A percentile compares a stretch with the other conserved stretches of the same genome.
Conservation (phyloP, 2,888 invertebrate genomes). For the Stenchaetothrips biformis region DNA sequence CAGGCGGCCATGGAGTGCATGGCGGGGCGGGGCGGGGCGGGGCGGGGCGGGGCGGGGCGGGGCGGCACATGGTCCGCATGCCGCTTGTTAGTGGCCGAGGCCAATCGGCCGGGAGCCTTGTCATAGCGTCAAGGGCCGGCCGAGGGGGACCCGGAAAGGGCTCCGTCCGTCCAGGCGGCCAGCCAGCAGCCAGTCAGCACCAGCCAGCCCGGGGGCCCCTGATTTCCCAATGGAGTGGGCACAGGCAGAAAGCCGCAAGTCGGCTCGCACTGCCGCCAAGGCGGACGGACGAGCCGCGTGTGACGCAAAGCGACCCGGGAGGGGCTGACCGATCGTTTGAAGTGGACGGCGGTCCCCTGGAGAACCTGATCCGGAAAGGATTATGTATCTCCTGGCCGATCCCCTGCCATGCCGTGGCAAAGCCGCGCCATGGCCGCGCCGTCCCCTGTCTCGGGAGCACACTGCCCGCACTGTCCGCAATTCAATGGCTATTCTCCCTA, state of each 20-base stretch:
- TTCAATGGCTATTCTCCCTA: too few relatives aligned
- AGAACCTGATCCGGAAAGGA: too few relatives aligned
- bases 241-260: background rate
- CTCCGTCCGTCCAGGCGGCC: background rate
- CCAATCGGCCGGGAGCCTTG: background rate
- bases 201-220: background rate
- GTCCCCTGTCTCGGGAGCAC: too few relatives aligned
- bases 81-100: constrained; percentile 18
- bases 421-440: too few relatives aligned
- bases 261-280: too few relatives aligned
- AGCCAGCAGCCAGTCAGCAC: background rate
- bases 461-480: too few relatives aligned
- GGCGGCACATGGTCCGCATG: background rate
- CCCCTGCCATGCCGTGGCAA: background rate
- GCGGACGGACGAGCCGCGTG: too few relatives aligned
- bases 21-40: background rate
- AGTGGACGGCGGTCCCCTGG: too few relatives aligned
- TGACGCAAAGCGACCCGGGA: too few relatives aligned
- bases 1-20: background rate
- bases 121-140: background rate
- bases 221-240: constrained; percentile 4
- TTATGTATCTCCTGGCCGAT: background rate
- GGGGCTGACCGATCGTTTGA: too few relatives aligned
- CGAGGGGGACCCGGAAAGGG: background rate
- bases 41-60: background rate